phyloP scores from a whole-genome alignment of 2,888 invertebrate genomes.

The Masnerella sp. region DNA sequence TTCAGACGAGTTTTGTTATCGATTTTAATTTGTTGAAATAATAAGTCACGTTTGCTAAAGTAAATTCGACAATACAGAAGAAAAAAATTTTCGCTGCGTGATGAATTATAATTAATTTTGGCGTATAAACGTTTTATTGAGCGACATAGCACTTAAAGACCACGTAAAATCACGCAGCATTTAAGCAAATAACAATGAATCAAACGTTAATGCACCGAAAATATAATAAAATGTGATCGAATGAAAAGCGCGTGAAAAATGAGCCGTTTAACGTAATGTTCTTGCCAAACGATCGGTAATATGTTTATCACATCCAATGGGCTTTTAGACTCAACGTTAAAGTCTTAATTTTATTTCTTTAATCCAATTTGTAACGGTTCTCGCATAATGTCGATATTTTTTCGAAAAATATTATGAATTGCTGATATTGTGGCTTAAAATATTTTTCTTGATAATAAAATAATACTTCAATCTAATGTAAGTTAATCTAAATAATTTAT shows the following conservation, averaged over 20 bases:
- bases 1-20: too few relatives aligned
- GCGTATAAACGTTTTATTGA: conserved; percentile 41
- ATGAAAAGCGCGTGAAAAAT: conserved; percentile 45
- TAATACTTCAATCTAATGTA: too few relatives aligned
- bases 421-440: too few relatives aligned
- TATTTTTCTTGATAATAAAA: too few relatives aligned
- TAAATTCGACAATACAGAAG: conserved; percentile 2
- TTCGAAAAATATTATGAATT: too few relatives aligned
- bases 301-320: conserved; percentile 30
- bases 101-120: conserved; percentile 41
- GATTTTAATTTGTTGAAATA: conserved; percentile 32
- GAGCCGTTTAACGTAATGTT: conserved; percentile 40
- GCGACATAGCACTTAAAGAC: conserved; percentile 27
- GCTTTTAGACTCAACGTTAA: conserved; percentile 17
- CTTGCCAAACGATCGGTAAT: conserved; percentile 38
- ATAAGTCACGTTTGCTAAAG: conserved; percentile 25
- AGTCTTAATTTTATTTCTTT: conserved; percentile 33
- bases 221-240: conserved; percentile 46
- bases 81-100: conserved; percentile 5
- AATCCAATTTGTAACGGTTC: conserved; percentile 8
- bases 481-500: too few relatives aligned
- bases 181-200: conserved; percentile 47
- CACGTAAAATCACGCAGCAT: conserved; percentile 28
- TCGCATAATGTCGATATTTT: too few relatives aligned
- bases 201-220: conserved; percentile 43